phyloP scores from a whole-genome alignment of 1,140 invertebrate species.

The Drosophila asahinai region DNA sequence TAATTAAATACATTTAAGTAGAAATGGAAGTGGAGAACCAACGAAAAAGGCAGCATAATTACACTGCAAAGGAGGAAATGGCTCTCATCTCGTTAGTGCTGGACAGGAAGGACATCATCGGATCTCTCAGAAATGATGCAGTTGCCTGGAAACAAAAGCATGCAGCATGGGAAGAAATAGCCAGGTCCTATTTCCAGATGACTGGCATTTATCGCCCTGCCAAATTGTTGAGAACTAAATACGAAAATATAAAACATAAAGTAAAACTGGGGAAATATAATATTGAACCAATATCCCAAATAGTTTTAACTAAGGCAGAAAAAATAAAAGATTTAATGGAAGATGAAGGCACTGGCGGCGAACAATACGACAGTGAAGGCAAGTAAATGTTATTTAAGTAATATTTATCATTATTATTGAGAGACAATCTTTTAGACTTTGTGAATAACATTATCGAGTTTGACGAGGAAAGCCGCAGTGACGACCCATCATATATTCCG shows the following conservation, averaged over 20 bases:
- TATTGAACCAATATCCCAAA: not conserved
- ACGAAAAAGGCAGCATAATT: conserved; percentile 27
- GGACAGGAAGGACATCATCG: conserved; percentile 25
- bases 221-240: conserved; percentile 4
- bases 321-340: not conserved
- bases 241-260: conserved; percentile 5
- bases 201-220: conserved; percentile 9
- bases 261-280: not conserved
- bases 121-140: conserved; percentile 30
- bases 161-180: conserved; percentile 24
- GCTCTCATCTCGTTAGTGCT: conserved; percentile 22
- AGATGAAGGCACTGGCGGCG: not conserved
- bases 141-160: conserved; percentile 35
- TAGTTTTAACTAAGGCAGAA: not conserved
- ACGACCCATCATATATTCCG: not conserved
- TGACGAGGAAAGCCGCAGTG: not conserved
- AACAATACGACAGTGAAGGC: not conserved
- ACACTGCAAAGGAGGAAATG: conserved; percentile 27
- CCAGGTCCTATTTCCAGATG: not conserved
- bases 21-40: conserved; percentile 8
- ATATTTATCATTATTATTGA: not conserved
- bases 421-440: not conserved
- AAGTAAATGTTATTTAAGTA: not conserved
- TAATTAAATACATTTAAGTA: too few relatives aligned
- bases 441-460: not conserved